Percentiles rank a stretch among this genome's conserved stretches.
Evolutionary conservation across 1,140 invertebrate species (phyloP).

Genomic region (Cepaea nemoralis): DNA sequence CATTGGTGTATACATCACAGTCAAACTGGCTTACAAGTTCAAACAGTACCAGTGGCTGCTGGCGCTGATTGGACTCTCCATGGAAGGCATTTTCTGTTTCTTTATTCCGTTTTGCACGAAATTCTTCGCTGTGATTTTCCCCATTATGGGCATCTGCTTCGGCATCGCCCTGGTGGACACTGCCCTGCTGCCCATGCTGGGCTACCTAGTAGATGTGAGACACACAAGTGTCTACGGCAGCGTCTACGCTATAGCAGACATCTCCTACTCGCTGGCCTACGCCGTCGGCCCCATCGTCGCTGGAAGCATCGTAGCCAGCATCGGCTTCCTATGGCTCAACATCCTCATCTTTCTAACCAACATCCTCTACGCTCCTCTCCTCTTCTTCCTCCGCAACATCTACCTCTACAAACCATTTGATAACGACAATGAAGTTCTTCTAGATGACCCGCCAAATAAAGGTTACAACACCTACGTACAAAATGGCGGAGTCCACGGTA

Average conservation of each 20-base stretch:
- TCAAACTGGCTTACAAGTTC: constrained; percentile 92
- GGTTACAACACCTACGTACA: constrained; percentile 91
- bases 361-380: constrained; percentile 90
- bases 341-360: constrained; percentile 95
- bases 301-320: constrained; percentile 92
- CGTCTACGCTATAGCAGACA: constrained; percentile 99
- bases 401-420: constrained; percentile 95
- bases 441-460: constrained; percentile 74
- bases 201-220: constrained; percentile 95
- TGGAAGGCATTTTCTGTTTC: constrained; percentile 96
- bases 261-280: constrained; percentile 98
- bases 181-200: constrained; percentile 93
- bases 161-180: constrained; percentile 99
- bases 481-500: constrained; percentile 62
- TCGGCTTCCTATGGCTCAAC: constrained; percentile 96
- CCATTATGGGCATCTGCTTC: constrained; percentile 97
- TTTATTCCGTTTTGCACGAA: constrained; percentile 94
- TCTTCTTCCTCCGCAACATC: constrained; percentile 90
- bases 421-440: constrained; percentile 78
- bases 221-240: constrained; percentile 99
- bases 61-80: constrained; percentile 89
- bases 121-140: constrained; percentile 95
- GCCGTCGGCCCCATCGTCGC: constrained; percentile 99
- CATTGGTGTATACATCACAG: constrained; percentile 94
- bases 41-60: constrained; percentile 97